These are phyloP conservation scores for Coluber constrictor DNA, from an alignment of 2,797 vertebrate genomes.

Conservation along the genomic window DNA sequence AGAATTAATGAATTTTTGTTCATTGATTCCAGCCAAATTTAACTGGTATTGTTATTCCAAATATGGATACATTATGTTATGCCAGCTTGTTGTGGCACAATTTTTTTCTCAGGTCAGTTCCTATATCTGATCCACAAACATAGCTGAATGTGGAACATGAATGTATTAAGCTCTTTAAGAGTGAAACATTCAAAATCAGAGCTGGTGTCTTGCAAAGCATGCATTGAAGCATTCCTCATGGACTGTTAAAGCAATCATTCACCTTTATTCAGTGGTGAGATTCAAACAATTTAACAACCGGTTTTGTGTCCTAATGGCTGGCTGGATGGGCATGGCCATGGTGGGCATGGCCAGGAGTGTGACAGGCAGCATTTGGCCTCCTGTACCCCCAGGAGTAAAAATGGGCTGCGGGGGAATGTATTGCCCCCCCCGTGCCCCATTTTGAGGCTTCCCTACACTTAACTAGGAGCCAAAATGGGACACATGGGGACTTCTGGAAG, in stretches of 20 bases:
- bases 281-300: too few relatives aligned
- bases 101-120: neutral
- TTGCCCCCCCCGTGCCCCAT: too few relatives aligned
- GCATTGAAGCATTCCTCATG: neutral
- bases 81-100: neutral
- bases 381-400: too few relatives aligned
- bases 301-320: too few relatives aligned
- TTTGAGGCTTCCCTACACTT: too few relatives aligned
- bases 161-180: neutral
- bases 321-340: too few relatives aligned
- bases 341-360: too few relatives aligned
- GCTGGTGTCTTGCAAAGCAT: neutral
- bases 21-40: neutral
- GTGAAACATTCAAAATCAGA: neutral
- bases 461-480: too few relatives aligned
- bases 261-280: neutral
- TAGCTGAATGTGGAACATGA: neutral
- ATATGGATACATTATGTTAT: neutral
- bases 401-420: too few relatives aligned
- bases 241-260: neutral
- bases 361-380: too few relatives aligned
- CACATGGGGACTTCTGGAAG: too few relatives aligned
- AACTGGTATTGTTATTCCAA: neutral
- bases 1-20: neutral
- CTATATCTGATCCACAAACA: neutral